A percentile compares a stretch with the other conserved stretches of the same genome.
Evolutionary conservation across 2,113 vertebrate species (phyloP).

Genomic region (Lathamus discolor): DNA sequence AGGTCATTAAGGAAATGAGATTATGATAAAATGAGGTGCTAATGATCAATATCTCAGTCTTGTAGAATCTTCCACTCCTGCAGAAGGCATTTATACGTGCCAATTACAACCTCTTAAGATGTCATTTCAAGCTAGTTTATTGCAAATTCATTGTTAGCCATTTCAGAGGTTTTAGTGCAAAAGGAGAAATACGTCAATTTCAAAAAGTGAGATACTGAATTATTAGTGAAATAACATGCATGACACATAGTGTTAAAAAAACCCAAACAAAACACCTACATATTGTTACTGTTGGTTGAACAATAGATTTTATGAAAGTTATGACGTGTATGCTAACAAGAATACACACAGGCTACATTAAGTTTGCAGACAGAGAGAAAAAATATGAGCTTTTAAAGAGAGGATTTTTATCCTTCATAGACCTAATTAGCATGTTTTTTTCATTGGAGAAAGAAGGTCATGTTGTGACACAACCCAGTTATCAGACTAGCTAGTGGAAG

Average conservation of each 20-base stretch:
- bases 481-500: background rate
- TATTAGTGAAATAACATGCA: background rate
- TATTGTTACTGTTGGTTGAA: background rate
- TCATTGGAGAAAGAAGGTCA: slow-evolving; percentile 10
- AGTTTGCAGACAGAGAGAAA: background rate
- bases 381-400: background rate
- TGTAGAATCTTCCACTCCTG: slow-evolving; percentile 26
- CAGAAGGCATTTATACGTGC: slow-evolving; percentile 41
- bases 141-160: slow-evolving; percentile 41
- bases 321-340: background rate
- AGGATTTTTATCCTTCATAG: background rate
- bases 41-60: slow-evolving; percentile 64
- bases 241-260: background rate
- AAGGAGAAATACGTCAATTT: slow-evolving; percentile 10
- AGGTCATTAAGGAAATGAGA: slow-evolving; percentile 58
- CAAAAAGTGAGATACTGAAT: background rate
- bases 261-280: background rate
- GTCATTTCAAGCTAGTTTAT: slow-evolving; percentile 47
- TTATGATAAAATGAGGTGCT: slow-evolving; percentile 62
- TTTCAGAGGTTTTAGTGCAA: slow-evolving; percentile 31
- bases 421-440: background rate
- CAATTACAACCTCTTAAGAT: slow-evolving; percentile 61
- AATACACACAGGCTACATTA: background rate
- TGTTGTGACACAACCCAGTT: background rate
- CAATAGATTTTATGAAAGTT: background rate